Percentiles rank a stretch among this genome's conserved stretches.
phyloP scores from a whole-genome alignment of 2,797 vertebrate species.

The Anguilla marmorata region DNA sequence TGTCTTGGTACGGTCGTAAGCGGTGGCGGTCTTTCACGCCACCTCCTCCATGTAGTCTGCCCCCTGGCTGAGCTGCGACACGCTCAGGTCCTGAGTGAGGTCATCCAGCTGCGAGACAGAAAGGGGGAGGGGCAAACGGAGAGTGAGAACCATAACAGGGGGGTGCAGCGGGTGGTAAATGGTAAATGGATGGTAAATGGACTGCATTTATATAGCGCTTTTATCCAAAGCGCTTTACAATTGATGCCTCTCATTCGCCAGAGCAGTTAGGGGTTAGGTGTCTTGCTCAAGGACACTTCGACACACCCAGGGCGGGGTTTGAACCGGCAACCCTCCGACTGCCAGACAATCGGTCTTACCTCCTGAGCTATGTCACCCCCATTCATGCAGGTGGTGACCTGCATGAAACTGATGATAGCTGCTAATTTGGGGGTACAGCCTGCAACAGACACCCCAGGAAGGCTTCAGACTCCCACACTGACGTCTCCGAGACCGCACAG shows the following conservation, averaged over 20 bases:
- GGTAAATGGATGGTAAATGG: too few species aligned
- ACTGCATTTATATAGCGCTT: too few species aligned
- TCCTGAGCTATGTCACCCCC: too few species aligned
- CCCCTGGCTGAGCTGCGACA: constrained; percentile 83
- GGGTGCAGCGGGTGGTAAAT: not conserved
- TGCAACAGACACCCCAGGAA: not conserved
- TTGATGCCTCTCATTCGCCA: too few species aligned
- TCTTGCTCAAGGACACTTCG: too few species aligned
- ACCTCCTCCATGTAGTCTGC: constrained; percentile 92
- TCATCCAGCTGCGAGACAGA: constrained; percentile 75
- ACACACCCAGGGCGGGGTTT: too few species aligned
- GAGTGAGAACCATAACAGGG: not conserved
- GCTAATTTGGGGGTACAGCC: not conserved
- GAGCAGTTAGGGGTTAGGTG: too few species aligned
- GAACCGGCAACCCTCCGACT: too few species aligned
- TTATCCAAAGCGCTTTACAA: too few species aligned
- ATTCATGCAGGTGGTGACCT: not conserved
- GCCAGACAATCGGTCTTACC: too few species aligned
- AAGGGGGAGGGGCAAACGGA: not conserved
- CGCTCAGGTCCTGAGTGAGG: constrained; percentile 83
- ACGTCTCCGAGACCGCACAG: constrained; percentile 3
- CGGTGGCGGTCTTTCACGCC: constrained; percentile 59
- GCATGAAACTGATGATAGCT: not conserved
- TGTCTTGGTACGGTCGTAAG: not conserved
- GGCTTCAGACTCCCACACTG: constrained; percentile 33